These are phyloP conservation scores for Anguilla pacifica DNA, from an alignment of 2,797 vertebrate genomes.

Conservation along the genomic window DNA sequence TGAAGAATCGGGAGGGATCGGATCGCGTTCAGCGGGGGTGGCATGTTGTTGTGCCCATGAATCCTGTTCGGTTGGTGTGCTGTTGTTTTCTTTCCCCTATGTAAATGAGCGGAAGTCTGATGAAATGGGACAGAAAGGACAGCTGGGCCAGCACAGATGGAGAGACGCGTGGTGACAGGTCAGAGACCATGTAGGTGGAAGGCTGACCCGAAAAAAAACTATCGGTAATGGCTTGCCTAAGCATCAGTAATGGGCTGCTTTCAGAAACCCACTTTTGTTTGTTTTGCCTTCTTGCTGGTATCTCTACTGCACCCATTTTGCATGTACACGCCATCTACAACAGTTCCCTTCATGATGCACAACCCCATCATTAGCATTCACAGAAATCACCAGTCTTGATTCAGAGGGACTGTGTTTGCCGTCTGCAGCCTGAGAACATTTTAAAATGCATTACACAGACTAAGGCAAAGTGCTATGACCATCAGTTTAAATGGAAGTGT, in stretches of 20 bases:
- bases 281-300: neutral
- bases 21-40: neutral
- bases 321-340: neutral
- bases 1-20: neutral
- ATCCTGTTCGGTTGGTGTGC: neutral
- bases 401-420: neutral
- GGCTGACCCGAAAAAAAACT: neutral
- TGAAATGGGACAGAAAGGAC: neutral
- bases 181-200: neutral
- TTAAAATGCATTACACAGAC: neutral
- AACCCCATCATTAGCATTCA: neutral
- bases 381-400: neutral
- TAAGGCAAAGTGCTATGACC: neutral
- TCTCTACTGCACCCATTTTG: neutral
- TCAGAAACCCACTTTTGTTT: neutral
- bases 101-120: neutral
- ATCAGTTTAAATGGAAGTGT: neutral
- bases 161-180: neutral
- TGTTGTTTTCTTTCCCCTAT: neutral
- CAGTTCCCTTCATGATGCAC: neutral
- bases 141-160: neutral
- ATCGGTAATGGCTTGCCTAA: neutral
- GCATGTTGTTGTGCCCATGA: neutral
- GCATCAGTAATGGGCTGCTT: neutral
- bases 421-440: neutral